These are phyloP conservation scores for Herpetotheres cachinnans DNA, from an alignment of 2,113 vertebrate species.

Conservation along the genomic window DNA sequence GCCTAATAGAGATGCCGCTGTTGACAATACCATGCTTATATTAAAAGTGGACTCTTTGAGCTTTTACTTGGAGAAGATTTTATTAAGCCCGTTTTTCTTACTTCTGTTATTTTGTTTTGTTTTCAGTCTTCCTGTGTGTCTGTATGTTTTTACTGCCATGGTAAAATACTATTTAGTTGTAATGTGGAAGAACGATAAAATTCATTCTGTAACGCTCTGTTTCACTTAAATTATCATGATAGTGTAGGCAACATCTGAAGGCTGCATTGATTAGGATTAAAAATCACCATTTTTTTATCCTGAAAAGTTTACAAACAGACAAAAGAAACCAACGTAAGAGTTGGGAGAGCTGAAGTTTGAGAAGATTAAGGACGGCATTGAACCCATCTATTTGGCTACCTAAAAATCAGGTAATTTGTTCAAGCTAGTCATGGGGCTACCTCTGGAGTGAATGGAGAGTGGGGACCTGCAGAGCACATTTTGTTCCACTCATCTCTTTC, in stretches of 20 bases:
- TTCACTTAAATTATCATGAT: not conserved
- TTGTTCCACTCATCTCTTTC: not conserved
- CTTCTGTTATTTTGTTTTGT: not conserved
- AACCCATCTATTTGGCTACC: not conserved
- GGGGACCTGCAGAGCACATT: not conserved
- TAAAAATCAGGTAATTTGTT: not conserved
- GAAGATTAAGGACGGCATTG: not conserved
- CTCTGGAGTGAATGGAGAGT: not conserved
- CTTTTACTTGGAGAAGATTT: not conserved
- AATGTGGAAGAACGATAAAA: not conserved
- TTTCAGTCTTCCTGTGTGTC: not conserved
- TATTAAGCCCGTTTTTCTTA: not conserved
- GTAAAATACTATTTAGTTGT: constrained; percentile 32
- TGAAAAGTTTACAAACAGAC: not conserved
- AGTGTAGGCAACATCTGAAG: not conserved
- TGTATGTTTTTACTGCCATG: not conserved
- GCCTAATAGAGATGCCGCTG: constrained; percentile 61
- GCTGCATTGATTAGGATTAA: not conserved
- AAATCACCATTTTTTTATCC: not conserved
- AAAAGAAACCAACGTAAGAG: not conserved
- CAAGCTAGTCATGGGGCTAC: not conserved
- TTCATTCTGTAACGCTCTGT: not conserved
- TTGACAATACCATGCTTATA: constrained; percentile 61
- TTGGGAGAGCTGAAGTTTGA: not conserved
- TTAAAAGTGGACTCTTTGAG: constrained; percentile 38